Evolutionary conservation across 2,797 vertebrate species (phyloP), one percentile per base, ranked within the genome.

Genomic region (Cichlasoma orientale): DNA sequence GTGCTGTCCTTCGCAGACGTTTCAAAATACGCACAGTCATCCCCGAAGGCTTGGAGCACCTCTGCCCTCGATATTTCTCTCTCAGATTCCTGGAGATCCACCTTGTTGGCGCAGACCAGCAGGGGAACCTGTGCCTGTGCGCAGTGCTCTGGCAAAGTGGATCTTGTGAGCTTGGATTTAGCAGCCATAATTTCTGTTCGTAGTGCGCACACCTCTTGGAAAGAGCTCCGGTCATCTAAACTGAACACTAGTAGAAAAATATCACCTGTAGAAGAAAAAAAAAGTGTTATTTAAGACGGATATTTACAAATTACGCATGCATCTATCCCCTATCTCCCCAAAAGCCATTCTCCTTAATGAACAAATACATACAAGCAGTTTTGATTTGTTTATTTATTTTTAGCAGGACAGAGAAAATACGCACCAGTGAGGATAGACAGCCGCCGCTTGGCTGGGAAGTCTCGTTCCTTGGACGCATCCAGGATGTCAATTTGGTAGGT

Each of bases 351-450:
- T 23, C 29, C n/a, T 66, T 23, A 7, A 29, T 29, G 3, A 50
- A 68, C 18, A 68, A 68, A 50, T 44, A 50, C 44, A 68, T n/a
- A 29, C 25, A 50, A 27, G 1, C 44, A 29, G 7, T n/a, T 68
- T 58, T 38, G 4, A 47, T 29, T 21, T 53, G 5, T 27, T 25
- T 4, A 31, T 38, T 25, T 4, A 31, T 38, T 54, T 47, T 47
- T 75, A 63, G 12, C 29, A 41, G 16, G 2, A 31, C 27, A 72
- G 1, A 21, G 19, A 14, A 47, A 44, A 38, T 77, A 93, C 93
- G 80, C 87, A 95, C 96, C 96, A 21, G 96, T 96, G 7, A 96
- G 93, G 63, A 96, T 96, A n/a, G 96, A 95, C 47, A 96, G 90
- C 1, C 95, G 89, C 41, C 96, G 86, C 85, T 94, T 96, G 78